Percentiles rank a stretch among this genome's conserved stretches.
These are phyloP conservation scores for Probaryconus sp. DNA, from an alignment of 1,140 invertebrate species.

Conservation along the genomic window DNA sequence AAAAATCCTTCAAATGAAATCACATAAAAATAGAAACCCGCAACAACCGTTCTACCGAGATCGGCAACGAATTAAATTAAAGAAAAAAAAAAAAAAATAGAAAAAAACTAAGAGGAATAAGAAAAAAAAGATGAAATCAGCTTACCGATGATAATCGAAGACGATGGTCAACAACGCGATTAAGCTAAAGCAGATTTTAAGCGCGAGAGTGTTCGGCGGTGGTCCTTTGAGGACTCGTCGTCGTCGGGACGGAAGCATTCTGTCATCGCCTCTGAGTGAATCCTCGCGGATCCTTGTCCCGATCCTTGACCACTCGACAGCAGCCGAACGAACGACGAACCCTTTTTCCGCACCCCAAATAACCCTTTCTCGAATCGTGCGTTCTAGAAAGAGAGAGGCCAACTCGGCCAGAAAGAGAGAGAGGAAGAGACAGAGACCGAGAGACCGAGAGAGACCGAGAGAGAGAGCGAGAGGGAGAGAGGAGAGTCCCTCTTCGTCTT, in stretches of 20 bases:
- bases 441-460: slow-evolving; percentile 15
- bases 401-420: slow-evolving; percentile 6
- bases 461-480: slow-evolving; percentile 11
- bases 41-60: too few species aligned
- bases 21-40: too few species aligned
- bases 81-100: too few species aligned
- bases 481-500: slow-evolving; percentile 8
- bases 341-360: slow-evolving; percentile 67
- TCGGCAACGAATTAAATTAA: too few species aligned
- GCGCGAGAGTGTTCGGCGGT: slow-evolving; percentile 62
- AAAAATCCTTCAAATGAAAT: too few species aligned
- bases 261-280: slow-evolving; percentile 74
- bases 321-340: slow-evolving; percentile 42
- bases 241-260: slow-evolving; percentile 75
- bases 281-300: slow-evolving; percentile 63
- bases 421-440: not conserved
- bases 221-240: slow-evolving; percentile 70
- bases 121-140: slow-evolving; percentile 26
- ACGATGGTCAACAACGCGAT: slow-evolving; percentile 66
- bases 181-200: slow-evolving; percentile 57
- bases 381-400: too few species aligned
- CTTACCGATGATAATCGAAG: slow-evolving; percentile 71
- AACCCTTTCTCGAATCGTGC: slow-evolving; percentile 53
- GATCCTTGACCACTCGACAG: slow-evolving; percentile 67
- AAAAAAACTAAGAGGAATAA: too few species aligned